Conservation (phyloP, 2,797 vertebrate species). For the Cyprinodon diabolis region DNA sequence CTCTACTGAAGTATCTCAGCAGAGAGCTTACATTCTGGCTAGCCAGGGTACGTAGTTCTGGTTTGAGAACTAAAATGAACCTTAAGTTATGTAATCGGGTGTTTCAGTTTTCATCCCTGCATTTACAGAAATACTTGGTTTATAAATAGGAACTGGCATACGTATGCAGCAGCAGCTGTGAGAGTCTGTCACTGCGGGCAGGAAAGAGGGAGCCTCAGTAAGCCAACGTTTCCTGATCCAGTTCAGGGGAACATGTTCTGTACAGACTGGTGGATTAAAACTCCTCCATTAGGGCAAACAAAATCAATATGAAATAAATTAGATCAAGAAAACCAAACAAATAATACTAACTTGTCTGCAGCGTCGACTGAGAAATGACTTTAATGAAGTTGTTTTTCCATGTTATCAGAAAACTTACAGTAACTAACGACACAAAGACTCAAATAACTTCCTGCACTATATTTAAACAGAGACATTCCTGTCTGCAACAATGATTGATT, state of each 20-base stretch:
- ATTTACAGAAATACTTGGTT: constrained; percentile 22
- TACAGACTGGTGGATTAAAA: constrained; percentile 5
- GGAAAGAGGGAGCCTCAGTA: constrained; percentile 48
- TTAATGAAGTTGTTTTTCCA: not conserved
- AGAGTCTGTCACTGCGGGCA: constrained; percentile 53
- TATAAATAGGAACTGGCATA: constrained; percentile 71
- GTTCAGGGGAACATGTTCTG: not conserved
- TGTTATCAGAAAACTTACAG: not conserved
- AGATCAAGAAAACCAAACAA: not conserved
- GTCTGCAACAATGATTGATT: not conserved
- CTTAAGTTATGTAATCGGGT: constrained; percentile 3
- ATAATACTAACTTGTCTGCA: not conserved
- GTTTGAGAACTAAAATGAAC: constrained; percentile 19
- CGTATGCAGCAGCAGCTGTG: constrained; percentile 63
- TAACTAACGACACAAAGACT: not conserved
- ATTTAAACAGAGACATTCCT: not conserved
- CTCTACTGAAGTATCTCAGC: too few species aligned
- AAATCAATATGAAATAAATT: not conserved
- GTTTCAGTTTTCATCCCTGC: constrained; percentile 33
- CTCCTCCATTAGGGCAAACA: constrained; percentile 41
- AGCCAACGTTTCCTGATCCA: constrained; percentile 1
- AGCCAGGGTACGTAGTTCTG: constrained; percentile 5
- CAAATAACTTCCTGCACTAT: not conserved
- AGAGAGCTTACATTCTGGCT: too few species aligned
- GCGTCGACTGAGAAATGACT: not conserved